phyloP scores from a whole-genome alignment of 1,140 invertebrate species.

The Cardiocondyla obscurior region DNA sequence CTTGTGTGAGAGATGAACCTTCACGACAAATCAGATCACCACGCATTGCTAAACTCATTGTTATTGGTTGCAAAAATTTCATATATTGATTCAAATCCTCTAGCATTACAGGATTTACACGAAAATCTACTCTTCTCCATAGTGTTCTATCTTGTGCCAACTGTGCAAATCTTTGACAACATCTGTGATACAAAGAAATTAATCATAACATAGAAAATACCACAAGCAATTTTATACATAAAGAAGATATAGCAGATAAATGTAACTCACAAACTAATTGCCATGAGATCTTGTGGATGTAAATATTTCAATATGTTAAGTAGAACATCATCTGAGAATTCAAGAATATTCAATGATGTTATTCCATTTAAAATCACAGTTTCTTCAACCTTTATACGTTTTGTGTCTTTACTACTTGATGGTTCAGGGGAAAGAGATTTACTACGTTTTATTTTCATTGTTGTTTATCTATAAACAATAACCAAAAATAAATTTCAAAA shows the following conservation, averaged over 20 bases:
- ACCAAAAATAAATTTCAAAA: not conserved
- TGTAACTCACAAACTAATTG: conserved; percentile 82
- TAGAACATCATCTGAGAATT: conserved; percentile 84
- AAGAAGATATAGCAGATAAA: not conserved
- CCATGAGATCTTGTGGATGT: conserved; percentile 82
- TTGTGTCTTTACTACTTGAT: conserved; percentile 70
- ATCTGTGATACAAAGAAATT: conserved; percentile 73
- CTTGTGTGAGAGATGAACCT: conserved; percentile 61
- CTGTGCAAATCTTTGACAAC: conserved; percentile 81
- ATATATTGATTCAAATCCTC: conserved; percentile 81
- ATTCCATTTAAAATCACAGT: conserved; percentile 38
- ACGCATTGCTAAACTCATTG: conserved; percentile 82
- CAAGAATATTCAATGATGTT: conserved; percentile 65
- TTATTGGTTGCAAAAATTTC: conserved; percentile 81
- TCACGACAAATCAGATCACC: conserved; percentile 66
- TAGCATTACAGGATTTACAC: conserved; percentile 75
- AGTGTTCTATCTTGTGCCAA: conserved; percentile 83
- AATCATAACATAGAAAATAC: not conserved
- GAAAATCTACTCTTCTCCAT: conserved; percentile 84
- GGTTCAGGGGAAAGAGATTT: conserved; percentile 77
- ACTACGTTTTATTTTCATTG: conserved; percentile 73
- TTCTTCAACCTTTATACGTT: conserved; percentile 68
- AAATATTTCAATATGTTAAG: conserved; percentile 84
- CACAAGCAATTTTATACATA: conserved; percentile 6
- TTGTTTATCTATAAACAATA: conserved; percentile 43